Percentiles rank a stretch among this genome's conserved stretches.
Conservation (phyloP, 2,888 invertebrate species). For the Ophion slaviceki region DNA sequence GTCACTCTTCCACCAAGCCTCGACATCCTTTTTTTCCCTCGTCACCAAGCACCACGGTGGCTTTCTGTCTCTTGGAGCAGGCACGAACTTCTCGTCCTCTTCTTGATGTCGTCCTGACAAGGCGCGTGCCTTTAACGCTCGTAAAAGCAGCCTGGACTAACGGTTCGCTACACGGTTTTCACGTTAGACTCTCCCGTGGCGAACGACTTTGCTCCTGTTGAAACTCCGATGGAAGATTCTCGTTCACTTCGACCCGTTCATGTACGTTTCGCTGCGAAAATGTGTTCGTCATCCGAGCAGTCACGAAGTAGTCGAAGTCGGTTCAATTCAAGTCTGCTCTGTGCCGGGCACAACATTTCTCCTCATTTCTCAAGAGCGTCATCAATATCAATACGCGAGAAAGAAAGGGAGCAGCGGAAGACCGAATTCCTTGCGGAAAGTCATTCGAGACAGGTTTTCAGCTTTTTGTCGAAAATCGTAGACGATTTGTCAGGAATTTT, state of each 20-base stretch:
- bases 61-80: not conserved
- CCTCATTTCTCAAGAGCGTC: not conserved
- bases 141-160: slow-evolving; percentile 62
- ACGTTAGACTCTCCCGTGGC: slow-evolving; percentile 32
- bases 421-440: not conserved
- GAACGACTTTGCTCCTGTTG: slow-evolving; percentile 13
- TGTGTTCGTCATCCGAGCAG: not conserved
- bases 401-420: not conserved
- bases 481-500: not conserved
- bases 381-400: not conserved
- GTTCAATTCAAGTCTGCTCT: not conserved
- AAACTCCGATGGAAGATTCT: not conserved
- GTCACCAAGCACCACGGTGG: not conserved
- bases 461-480: not conserved
- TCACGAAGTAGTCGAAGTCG: not conserved
- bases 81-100: slow-evolving; percentile 46
- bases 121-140: slow-evolving; percentile 60
- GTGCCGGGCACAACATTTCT: not conserved
- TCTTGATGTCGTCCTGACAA: slow-evolving; percentile 65
- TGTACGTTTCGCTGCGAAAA: not conserved
- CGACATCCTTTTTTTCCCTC: slow-evolving; percentile 30
- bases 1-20: not conserved
- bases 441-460: not conserved
- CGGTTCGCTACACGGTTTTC: slow-evolving; percentile 34
- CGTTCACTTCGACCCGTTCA: not conserved